phyloP scores from a whole-genome alignment of 2,888 invertebrate genomes.

The Oxycera nigricornis region DNA sequence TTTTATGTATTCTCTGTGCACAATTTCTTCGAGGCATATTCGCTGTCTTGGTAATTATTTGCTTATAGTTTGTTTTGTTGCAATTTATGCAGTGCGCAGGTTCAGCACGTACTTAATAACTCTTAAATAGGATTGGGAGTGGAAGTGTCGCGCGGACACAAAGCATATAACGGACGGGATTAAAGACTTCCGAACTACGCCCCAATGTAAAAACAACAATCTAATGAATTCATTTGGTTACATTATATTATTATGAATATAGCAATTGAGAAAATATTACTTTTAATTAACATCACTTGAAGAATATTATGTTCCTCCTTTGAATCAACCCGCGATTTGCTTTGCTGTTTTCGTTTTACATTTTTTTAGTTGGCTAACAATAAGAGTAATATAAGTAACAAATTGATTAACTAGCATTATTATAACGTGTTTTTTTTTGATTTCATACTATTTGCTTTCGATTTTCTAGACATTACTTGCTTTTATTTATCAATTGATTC shows the following conservation, averaged over 20 bases:
- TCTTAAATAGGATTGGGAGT: not conserved
- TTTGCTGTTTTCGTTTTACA: slow-evolving; percentile 30
- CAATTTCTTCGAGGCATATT: no score
- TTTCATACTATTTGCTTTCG: slow-evolving; percentile 11
- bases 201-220: slow-evolving; percentile 26
- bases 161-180: slow-evolving; percentile 15
- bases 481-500: not conserved
- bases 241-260: slow-evolving; percentile 10
- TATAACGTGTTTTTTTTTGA: slow-evolving; percentile 17
- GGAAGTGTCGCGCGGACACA: not conserved
- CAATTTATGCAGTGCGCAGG: no score
- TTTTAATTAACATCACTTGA: slow-evolving; percentile 37
- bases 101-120: no score
- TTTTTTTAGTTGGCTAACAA: slow-evolving; percentile 23
- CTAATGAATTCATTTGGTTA: slow-evolving; percentile 35
- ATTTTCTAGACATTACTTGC: not conserved
- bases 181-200: slow-evolving; percentile 31
- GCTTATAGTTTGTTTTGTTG: no score
- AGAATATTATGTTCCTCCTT: slow-evolving; percentile 32
- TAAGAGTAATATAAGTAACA: slow-evolving; percentile 38
- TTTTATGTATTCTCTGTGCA: not conserved
- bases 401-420: slow-evolving; percentile 29
- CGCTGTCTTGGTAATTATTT: not conserved
- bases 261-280: slow-evolving; percentile 32
- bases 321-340: slow-evolving; percentile 24